These are phyloP conservation scores for Colinus virginianus DNA, from an alignment of 2,113 vertebrate genomes.

Conservation along the genomic window DNA sequence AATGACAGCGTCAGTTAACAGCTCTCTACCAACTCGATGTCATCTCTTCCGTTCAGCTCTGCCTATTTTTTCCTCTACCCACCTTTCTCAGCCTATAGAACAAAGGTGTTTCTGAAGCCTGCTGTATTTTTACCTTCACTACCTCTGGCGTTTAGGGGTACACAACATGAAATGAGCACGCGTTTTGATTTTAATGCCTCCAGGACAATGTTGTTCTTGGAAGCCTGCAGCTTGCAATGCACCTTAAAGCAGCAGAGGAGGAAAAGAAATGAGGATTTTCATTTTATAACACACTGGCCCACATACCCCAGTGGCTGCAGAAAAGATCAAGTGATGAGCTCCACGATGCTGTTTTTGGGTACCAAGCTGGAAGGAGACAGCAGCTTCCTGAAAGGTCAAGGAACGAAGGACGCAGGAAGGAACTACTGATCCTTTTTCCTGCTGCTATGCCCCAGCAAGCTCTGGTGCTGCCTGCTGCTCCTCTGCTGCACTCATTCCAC, in stretches of 20 bases:
- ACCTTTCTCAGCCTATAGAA: not conserved
- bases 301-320: not conserved
- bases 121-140: not conserved
- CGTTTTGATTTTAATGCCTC: not conserved
- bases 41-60: not conserved
- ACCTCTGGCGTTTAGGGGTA: not conserved
- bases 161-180: not conserved
- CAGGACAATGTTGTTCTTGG: not conserved
- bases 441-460: not conserved
- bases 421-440: not conserved
- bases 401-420: not conserved
- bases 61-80: not conserved
- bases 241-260: not conserved
- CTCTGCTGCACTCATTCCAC: not conserved
- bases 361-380: not conserved
- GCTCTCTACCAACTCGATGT: not conserved
- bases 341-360: not conserved
- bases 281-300: not conserved
- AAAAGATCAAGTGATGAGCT: not conserved
- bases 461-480: not conserved
- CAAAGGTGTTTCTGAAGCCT: not conserved
- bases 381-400: not conserved
- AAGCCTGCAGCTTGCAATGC: not conserved
- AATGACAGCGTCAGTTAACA: not conserved
- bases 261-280: not conserved